A percentile compares a stretch with the other conserved stretches of the same genome.
These are phyloP conservation scores for Chrysina gloriosa DNA, from an alignment of 2,888 invertebrate genomes.

Conservation along the genomic window DNA sequence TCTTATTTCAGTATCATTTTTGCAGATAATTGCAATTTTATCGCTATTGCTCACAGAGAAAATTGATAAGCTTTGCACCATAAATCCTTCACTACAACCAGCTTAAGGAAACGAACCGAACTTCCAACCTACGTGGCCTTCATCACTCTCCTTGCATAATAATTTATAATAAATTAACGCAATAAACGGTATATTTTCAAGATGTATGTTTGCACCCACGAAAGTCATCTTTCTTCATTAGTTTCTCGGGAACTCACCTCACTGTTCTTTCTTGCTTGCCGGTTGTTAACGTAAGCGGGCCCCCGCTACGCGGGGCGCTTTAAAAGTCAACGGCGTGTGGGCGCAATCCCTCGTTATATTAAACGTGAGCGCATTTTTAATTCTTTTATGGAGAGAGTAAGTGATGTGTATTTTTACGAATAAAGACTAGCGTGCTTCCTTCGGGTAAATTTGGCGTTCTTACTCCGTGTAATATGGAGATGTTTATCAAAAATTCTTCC, in stretches of 20 bases:
- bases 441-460: conserved; percentile 4
- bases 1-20: too few relatives aligned
- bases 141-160: conserved; percentile 24
- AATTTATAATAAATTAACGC: conserved; percentile 36
- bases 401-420: conserved; percentile 29
- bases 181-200: conserved; percentile 30
- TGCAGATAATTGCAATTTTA: too few relatives aligned
- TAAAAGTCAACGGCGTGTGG: background rate
- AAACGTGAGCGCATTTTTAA: conserved; percentile 16
- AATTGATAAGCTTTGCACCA: too few relatives aligned
- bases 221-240: conserved; percentile 37
- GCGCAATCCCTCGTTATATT: conserved; percentile 1
- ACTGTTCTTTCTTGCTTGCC: conserved; percentile 3
- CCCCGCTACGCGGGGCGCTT: background rate
- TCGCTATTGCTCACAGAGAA: too few relatives aligned
- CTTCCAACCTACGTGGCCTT: too few relatives aligned
- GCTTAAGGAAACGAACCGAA: too few relatives aligned
- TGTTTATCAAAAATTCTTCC: too few relatives aligned
- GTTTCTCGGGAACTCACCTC: conserved; percentile 21
- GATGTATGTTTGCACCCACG: conserved; percentile 21
- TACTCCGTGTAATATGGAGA: too few relatives aligned
- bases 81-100: too few relatives aligned
- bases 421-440: background rate
- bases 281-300: conserved; percentile 17
- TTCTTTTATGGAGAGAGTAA: conserved; percentile 3